Evolutionary conservation across 2,797 vertebrate species (phyloP).

Genomic region (Chromobotia macracanthus): DNA sequence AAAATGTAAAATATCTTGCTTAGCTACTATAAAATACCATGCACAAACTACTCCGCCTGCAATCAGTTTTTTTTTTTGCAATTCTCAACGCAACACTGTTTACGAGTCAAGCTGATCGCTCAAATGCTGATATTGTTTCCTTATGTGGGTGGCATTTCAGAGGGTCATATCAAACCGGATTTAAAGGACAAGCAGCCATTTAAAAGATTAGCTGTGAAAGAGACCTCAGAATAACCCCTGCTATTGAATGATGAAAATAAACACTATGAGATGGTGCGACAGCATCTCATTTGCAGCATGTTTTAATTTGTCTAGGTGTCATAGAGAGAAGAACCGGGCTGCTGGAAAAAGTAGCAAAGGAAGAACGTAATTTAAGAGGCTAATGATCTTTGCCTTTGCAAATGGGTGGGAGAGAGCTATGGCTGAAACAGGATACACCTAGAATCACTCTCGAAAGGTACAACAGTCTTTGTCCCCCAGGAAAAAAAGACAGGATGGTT

Average conservation of each 20-base stretch:
- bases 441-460: conserved; percentile 78
- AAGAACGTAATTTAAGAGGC: conserved; percentile 72
- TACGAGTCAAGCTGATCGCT: conserved; percentile 45
- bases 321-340: conserved; percentile 65
- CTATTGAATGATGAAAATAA: conserved; percentile 56
- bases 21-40: conserved; percentile 1
- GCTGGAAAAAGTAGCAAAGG: conserved; percentile 64
- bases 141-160: conserved; percentile 59
- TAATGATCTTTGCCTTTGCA: conserved; percentile 72
- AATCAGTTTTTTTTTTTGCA: conserved; percentile 35
- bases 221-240: conserved; percentile 49
- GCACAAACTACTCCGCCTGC: conserved; percentile 22
- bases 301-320: conserved; percentile 71
- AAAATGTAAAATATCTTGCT: background rate
- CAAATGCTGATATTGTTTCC: conserved; percentile 49
- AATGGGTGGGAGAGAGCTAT: conserved; percentile 62
- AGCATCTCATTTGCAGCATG: conserved; percentile 57
- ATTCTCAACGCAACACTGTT: conserved; percentile 25
- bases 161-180: conserved; percentile 36
- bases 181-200: conserved; percentile 52
- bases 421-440: conserved; percentile 73
- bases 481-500: conserved; percentile 51
- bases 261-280: conserved; percentile 51
- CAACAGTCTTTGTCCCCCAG: conserved; percentile 73
- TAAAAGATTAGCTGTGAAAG: conserved; percentile 56